Evolutionary conservation across 1,140 invertebrate species (phyloP), one percentile per base, ranked within the genome.

Genomic region (Lepidurus couesii): DNA sequence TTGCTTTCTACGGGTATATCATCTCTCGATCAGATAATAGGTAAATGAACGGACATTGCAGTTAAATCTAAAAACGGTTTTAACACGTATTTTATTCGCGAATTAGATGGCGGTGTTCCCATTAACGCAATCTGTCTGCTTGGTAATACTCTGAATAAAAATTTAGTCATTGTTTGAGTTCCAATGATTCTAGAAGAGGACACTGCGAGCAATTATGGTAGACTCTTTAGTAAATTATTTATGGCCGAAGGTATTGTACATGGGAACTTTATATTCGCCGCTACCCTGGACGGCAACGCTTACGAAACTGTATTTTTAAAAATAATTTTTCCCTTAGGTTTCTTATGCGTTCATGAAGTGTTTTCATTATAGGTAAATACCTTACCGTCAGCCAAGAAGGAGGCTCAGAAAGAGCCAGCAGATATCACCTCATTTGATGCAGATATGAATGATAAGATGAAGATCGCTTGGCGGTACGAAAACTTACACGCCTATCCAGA

Each of bases 221-320:
- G n/a, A 21, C 53, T 65, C 16, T 65, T 65, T 21, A 65, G 53
- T 16, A 21, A 16, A 21, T 16, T 65, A 11, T 65, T 65, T 65
- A 65, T 65, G 16, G 53, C 53, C 53, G 53, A 65, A 21, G 53
- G 53, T 65, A 21, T 65, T 65, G 53, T 65, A 21, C 53, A 65
- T 13, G 53, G 53, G 1, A 65, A 65, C 53, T 65, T n/a, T 4
- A 65, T 65, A 65, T 65, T 65, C 13, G 53, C 53, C 13, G 53
- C 53, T 13, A 65, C 53, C 5, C 21, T 65, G 21, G 53, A 65
- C 53, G 53, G 53, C 53, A 65, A 13, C 9, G 53, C 9, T n/a
- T 10, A 21, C 4, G 21, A 13, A 65, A 9, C 21, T 21, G 53
- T 65, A 65, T 0, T 34, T 34, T 34, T 34, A 34, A 4, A 34